Percentiles rank a stretch among this genome's conserved stretches.
Evolutionary conservation across 2,113 vertebrate genomes (phyloP).

Genomic region (Egretta garzetta): DNA sequence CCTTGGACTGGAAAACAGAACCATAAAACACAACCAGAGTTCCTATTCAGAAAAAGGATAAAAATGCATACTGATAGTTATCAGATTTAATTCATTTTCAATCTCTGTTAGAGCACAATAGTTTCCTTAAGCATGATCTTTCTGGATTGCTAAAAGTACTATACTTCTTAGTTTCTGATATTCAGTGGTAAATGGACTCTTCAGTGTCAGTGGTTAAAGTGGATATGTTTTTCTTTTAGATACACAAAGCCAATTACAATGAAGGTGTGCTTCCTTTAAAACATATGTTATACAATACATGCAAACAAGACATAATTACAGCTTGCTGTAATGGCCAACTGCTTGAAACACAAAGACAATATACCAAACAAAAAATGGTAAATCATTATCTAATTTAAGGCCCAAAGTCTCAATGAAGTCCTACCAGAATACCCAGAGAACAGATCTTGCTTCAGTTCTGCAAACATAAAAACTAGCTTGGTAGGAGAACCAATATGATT

Average conservation of each 20-base stretch:
- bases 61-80: neutral
- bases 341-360: neutral
- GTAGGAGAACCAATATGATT: accelerated
- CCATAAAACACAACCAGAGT: neutral
- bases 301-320: neutral
- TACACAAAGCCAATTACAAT: neutral
- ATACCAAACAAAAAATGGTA: neutral
- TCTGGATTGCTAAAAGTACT: neutral
- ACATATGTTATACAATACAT: too few relatives aligned
- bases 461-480: neutral
- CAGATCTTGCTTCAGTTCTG: neutral
- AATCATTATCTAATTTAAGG: neutral
- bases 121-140: neutral
- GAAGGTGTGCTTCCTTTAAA: neutral
- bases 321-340: neutral
- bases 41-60: neutral
- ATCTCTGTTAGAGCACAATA: neutral
- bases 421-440: neutral
- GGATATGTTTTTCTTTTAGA: neutral
- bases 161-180: neutral
- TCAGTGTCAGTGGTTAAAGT: neutral
- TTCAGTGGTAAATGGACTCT: neutral
- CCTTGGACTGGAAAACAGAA: neutral
- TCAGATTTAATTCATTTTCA: neutral
- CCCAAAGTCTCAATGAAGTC: neutral